Percentiles rank a stretch among this genome's conserved stretches.
These are phyloP conservation scores for Auanema freiburgensis DNA, from an alignment of 2,888 invertebrate genomes.

Conservation along the genomic window DNA sequence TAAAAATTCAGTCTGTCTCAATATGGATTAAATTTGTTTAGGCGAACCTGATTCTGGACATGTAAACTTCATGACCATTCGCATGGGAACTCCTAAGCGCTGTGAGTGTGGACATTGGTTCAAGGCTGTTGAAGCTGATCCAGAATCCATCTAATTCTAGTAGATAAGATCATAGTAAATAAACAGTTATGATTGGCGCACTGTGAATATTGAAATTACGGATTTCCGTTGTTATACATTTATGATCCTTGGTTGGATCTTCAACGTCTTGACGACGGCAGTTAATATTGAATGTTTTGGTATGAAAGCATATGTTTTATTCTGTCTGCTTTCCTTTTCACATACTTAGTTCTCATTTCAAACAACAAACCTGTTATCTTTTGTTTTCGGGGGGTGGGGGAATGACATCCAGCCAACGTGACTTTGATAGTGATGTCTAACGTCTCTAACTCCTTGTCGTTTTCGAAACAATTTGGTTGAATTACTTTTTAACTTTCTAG, in stretches of 20 bases:
- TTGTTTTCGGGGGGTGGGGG: not conserved
- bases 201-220: conserved; percentile 13
- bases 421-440: too few relatives aligned
- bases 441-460: too few relatives aligned
- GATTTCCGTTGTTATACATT: conserved; percentile 3
- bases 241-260: not conserved
- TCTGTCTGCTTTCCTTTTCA: too few relatives aligned
- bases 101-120: conserved; percentile 85
- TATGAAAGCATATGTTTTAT: too few relatives aligned
- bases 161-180: conserved; percentile 22
- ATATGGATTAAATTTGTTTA: conserved; percentile 45
- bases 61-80: conserved; percentile 92
- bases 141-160: conserved; percentile 53
- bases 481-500: too few relatives aligned
- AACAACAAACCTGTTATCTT: conserved; percentile 18
- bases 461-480: too few relatives aligned
- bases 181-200: conserved; percentile 14
- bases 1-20: not conserved
- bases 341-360: not conserved
- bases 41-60: conserved; percentile 84
- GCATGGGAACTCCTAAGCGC: conserved; percentile 80
- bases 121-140: conserved; percentile 75
- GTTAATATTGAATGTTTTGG: too few relatives aligned
- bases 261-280: conserved; percentile 1
- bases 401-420: too few relatives aligned